Conservation (phyloP, 2,888 invertebrate genomes). For the Darwinula stevensoni region DNA sequence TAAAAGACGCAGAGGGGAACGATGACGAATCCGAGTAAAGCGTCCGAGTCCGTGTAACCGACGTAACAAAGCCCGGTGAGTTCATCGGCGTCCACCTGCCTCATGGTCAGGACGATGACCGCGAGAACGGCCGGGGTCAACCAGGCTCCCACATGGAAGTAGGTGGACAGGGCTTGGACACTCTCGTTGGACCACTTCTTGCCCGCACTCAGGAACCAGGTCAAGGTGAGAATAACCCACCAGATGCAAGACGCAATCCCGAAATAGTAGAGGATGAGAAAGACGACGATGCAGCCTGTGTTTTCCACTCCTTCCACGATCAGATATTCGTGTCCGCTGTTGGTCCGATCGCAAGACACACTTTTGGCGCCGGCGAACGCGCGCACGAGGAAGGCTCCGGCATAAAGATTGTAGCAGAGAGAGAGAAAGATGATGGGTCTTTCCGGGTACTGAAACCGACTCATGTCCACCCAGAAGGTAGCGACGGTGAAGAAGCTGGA, state of each 20-base stretch:
- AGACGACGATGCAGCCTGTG: conserved; percentile 33
- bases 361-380: conserved; percentile 14
- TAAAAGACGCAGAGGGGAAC: conserved; percentile 16
- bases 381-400: conserved; percentile 17
- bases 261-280: conserved; percentile 43
- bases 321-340: conserved; percentile 18
- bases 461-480: conserved; percentile 17
- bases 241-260: conserved; percentile 41
- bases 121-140: conserved; percentile 17
- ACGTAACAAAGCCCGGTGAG: conserved; percentile 56
- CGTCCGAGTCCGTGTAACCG: conserved; percentile 22
- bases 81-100: conserved; percentile 24
- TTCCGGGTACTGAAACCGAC: conserved; percentile 18
- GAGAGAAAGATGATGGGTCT: conserved; percentile 18
- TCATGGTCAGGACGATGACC: conserved; percentile 16
- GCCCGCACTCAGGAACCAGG: conserved; percentile 18
- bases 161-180: conserved; percentile 16
- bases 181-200: conserved; percentile 17
- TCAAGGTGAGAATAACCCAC: conserved; percentile 21
- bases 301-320: conserved; percentile 23
- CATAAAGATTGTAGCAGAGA: conserved; percentile 17
- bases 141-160: conserved; percentile 19
- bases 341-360: conserved; percentile 22
- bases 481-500: conserved; percentile 17
- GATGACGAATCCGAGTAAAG: conserved; percentile 20